phyloP scores from a whole-genome alignment of 2,888 invertebrate genomes.

The Gari tellinella region DNA sequence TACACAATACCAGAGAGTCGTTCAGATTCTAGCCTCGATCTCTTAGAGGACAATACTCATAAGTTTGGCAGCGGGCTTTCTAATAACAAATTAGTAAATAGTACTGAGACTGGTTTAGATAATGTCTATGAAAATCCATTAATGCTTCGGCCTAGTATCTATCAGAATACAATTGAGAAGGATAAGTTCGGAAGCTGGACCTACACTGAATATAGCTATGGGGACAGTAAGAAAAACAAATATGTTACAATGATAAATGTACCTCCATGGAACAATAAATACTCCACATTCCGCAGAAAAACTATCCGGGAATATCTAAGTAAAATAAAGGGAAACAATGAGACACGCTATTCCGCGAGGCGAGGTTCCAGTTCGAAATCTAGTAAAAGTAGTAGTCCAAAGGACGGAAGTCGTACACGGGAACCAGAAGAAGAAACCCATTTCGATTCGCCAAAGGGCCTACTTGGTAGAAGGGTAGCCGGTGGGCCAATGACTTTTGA shows the following conservation, averaged over 20 bases:
- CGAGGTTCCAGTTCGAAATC: too few species aligned
- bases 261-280: conserved; percentile 3
- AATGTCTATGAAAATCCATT: background rate
- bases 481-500: background rate
- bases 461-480: background rate
- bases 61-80: conserved; percentile 9
- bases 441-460: background rate
- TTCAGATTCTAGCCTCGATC: background rate
- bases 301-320: background rate
- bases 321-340: background rate
- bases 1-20: background rate
- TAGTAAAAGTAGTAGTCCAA: background rate
- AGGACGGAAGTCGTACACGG: background rate
- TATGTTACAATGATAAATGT: conserved; percentile 41
- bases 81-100: conserved; percentile 2
- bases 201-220: conserved; percentile 1
- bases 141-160: conserved; percentile 10
- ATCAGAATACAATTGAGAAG: background rate
- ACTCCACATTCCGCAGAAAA: background rate
- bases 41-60: conserved; percentile 12
- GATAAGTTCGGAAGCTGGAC: background rate
- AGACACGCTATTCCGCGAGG: too few species aligned
- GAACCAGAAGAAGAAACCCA: background rate
- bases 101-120: background rate
- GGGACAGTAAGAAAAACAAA: conserved; percentile 12